Percentiles rank a stretch among this genome's conserved stretches.
Evolutionary conservation across 2,113 vertebrate species (phyloP).

Genomic region (Amphiprion percula): DNA sequence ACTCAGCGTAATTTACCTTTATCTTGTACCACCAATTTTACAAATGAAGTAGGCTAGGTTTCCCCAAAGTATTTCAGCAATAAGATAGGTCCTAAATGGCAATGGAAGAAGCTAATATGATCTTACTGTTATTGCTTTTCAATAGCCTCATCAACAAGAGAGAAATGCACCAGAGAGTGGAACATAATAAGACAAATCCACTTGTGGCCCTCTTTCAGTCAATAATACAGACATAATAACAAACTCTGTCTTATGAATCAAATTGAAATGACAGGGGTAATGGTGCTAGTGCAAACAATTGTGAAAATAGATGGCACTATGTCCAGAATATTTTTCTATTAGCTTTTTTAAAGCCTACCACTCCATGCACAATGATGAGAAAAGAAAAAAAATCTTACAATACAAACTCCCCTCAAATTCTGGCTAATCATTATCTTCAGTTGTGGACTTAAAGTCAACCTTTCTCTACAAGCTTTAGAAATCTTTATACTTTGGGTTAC

Average conservation of each 20-base stretch:
- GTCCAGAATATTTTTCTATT: slow-evolving; percentile 32
- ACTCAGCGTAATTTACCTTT: slow-evolving; percentile 49
- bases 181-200: slow-evolving; percentile 70
- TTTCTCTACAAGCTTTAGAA: not conserved
- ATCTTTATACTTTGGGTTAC: not conserved
- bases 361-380: slow-evolving; percentile 23
- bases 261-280: slow-evolving; percentile 64
- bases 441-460: not conserved
- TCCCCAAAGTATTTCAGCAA: slow-evolving; percentile 65
- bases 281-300: slow-evolving; percentile 55
- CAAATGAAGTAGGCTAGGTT: slow-evolving; percentile 62
- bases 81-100: slow-evolving; percentile 67
- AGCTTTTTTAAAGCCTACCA: slow-evolving; percentile 52
- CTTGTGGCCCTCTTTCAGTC: slow-evolving; percentile 70
- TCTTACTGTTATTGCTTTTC: slow-evolving; percentile 78
- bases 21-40: slow-evolving; percentile 54
- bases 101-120: slow-evolving; percentile 68
- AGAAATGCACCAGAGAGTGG: slow-evolving; percentile 67
- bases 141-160: slow-evolving; percentile 74
- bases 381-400: not conserved
- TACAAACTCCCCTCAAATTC: slow-evolving; percentile 1
- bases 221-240: slow-evolving; percentile 73
- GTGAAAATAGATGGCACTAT: slow-evolving; percentile 48
- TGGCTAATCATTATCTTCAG: not conserved
- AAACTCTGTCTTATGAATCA: slow-evolving; percentile 71